These are phyloP conservation scores for Condylura cristata DNA, from an alignment of 2,113 vertebrate genomes.

Conservation along the genomic window DNA sequence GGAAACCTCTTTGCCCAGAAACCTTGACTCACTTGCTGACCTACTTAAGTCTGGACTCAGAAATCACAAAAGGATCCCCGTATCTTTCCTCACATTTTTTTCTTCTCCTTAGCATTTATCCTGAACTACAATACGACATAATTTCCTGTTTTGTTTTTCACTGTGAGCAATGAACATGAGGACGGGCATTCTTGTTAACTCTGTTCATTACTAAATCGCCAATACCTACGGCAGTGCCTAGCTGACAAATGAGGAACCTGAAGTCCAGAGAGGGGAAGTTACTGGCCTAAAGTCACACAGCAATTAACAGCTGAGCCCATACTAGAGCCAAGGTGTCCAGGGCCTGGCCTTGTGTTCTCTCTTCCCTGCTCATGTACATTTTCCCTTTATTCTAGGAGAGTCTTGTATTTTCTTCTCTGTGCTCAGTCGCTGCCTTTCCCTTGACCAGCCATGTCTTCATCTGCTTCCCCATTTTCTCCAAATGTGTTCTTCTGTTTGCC, in stretches of 20 bases:
- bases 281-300: not conserved
- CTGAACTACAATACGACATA: not conserved
- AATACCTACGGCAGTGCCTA: not conserved
- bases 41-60: not conserved
- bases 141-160: not conserved
- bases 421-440: not conserved
- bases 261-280: not conserved
- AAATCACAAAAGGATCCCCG: not conserved
- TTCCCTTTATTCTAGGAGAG: not conserved
- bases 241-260: not conserved
- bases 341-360: no score
- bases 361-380: rapidly evolving
- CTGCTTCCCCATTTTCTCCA: not conserved
- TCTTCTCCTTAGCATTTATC: not conserved
- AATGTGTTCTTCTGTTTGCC: not conserved
- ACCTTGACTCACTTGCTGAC: not conserved
- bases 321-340: not conserved
- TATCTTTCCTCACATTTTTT: not conserved
- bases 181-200: not conserved
- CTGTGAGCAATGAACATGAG: not conserved
- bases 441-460: not conserved
- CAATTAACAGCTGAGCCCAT: not conserved
- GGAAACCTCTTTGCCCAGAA: not conserved
- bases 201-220: not conserved
- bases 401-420: not conserved